Base-by-base conservation (phyloP, 2,888 invertebrate species). In the Junonia oenone region DNA sequence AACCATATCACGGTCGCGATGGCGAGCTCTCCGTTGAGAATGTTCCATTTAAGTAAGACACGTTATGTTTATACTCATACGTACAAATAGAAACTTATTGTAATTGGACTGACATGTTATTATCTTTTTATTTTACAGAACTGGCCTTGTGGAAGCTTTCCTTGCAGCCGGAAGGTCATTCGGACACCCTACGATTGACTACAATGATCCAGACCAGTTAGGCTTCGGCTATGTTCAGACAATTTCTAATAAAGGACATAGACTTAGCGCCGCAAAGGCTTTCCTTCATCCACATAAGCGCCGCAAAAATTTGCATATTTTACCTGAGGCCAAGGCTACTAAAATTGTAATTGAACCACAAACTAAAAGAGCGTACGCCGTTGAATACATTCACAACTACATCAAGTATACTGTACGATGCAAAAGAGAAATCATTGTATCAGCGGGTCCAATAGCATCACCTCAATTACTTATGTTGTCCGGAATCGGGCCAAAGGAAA, bases 401-500 rank as follows among this genome's bases (percentile, higher is more conserved):
- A 73, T 80, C 8, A 81, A 77, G 43, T 78, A 81, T 46, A 84
- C 78, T 11, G 93, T 93, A 0, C 85, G 85, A n/a, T 95, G 95
- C 4, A 91, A 91, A 38, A 94, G 95, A 69, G 97, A 97, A 84
- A 93, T 98, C 0, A 95, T 98, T 58, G 71, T 98, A 15, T 94
- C 95, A 8, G 97, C 96, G 0, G 98, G 98, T 0, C 92, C 97
- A 0, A 93, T 98, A 60, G 96, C 95, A 68, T 95, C 97, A 0
- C 97, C 98, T 0, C 98, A 98, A 76, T 75, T 98, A 13, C 91
- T 98, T n/a, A 96, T 98, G 96, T 80, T 98, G 1, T 97, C 97
- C 4, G 97, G 97, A 9, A 75, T 93, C 11, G 93, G 93, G 0
- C 92, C 92, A 0, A 76, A 79, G 56, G 81, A 92, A 58, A 91